Evolutionary conservation across 2,113 vertebrate species (phyloP), one percentile per base, ranked within the genome.

Genomic region (Triplophysa dalaica): DNA sequence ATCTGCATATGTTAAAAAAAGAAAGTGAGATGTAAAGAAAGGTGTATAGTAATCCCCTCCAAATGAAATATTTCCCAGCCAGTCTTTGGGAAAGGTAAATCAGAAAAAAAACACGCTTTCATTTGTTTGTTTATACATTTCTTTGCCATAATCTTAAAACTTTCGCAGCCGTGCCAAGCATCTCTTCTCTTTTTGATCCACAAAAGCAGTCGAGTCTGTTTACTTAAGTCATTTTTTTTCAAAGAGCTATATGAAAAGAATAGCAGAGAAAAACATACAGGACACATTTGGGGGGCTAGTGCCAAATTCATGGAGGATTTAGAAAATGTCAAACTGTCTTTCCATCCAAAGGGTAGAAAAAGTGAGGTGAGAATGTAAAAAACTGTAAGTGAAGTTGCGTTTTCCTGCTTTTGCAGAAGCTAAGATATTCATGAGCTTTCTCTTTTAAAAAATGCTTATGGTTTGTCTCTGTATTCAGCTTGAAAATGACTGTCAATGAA

Each of bases 1-100:
- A 82, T 86, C 83, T 85, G 82, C 81, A 87, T 87, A 81, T 81
- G 70, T 86, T 12, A 45, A 86, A 86, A 81, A 86, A 85, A 81
- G 85, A 77, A 68, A 80, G 29, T 14, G 33, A 41, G 0, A n/a
- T 7, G 26, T 7, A 21, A 17, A 61, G 48, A 74, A 24, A 72
- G 70, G 77, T 79, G 64, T 74, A 82, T 58, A 70, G 73, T 82
- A 84, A 65, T 56, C 24, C 50, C 70, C 78, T 48, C 13, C 26
- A 63, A 56, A 79, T 48, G 1, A 61, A 70, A 68, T 43, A 12
- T 21, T 73, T 52, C 56, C 24, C 19, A 21, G 7, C 16, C 13
- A 58, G 6, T n/a, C 19, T 61, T 22, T 75, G 29, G 33, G 41
- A n/a, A 29, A 43, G 56, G 61, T 43, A 54, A 67, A 69, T 33